Percentiles rank a stretch among this genome's conserved stretches.
Evolutionary conservation across 2,797 vertebrate genomes (phyloP).

Genomic region (Arnoldichthys spilopterus): DNA sequence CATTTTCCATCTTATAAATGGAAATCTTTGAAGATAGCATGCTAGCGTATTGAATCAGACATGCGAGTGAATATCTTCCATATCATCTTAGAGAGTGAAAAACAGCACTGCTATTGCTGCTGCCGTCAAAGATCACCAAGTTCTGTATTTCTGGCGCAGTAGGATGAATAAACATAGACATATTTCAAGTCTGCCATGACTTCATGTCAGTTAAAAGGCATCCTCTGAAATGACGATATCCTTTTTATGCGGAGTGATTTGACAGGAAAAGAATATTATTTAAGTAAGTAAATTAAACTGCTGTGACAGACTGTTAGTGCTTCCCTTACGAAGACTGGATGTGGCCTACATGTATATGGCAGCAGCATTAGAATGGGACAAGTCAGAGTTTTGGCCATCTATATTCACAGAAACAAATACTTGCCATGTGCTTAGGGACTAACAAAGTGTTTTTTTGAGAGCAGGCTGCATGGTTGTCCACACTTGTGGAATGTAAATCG

Average conservation of each 20-base stretch:
- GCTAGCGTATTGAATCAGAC: slow-evolving; percentile 4
- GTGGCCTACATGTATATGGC: background rate
- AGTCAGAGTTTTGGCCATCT: background rate
- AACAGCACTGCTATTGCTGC: slow-evolving; percentile 8
- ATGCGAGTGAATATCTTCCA: slow-evolving; percentile 16
- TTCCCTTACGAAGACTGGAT: background rate
- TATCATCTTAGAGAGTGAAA: slow-evolving; percentile 19
- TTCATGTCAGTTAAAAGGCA: background rate
- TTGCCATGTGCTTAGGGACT: background rate
- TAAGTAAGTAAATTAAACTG: background rate
- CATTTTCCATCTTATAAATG: slow-evolving; percentile 22
- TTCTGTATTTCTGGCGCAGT: slow-evolving; percentile 8
- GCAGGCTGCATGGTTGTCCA: slow-evolving; percentile 18
- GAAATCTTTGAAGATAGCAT: slow-evolving; percentile 30
- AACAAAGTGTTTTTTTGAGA: background rate
- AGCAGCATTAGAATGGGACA: background rate
- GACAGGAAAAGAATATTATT: background rate
- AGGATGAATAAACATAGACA: slow-evolving; percentile 4
- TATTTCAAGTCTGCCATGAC: slow-evolving; percentile 1
- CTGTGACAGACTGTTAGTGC: background rate
- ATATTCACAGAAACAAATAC: background rate
- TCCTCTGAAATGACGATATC: background rate
- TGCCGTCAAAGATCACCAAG: slow-evolving; percentile 5
- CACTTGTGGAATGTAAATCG: slow-evolving; percentile 41
- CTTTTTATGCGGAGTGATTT: background rate